Base-by-base conservation (phyloP, 2,888 invertebrate species). In the Cecidostiba fungosa region DNA sequence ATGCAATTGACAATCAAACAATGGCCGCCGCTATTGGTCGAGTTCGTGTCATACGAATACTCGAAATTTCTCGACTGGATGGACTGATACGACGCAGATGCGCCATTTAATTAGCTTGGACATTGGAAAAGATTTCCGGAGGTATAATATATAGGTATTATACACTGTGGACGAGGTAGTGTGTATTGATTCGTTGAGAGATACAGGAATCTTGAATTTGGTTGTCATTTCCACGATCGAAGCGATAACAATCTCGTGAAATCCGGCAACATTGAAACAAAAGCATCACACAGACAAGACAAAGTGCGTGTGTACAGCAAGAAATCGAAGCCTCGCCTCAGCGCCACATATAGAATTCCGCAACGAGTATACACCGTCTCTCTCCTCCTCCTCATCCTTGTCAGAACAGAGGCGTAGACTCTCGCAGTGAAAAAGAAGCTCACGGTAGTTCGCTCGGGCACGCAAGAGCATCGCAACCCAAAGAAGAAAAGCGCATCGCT, bases 1-100 rank as follows among this genome's bases (percentile, higher is more conserved):
- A 32, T 84, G 73, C 84, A 73, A 77, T 77, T 83, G 77, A 77
- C 77, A 78, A 78, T 78, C 62, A 62, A 83, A 73, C 77, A 83
- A 83, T 73, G 39, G 39, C 36, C 66, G 66, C 29, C 66, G 66
- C 66, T 26, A 26, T 47, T n/a, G 47, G 39, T 47, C n/a, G 16
- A 29, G 50, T 59, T 29, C 16, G 59, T 8, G 54, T 39, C 19
- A 66, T 23, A 12, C 62, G 29, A 6, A 23, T 29, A 23, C 47
- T 59, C 50, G 47, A 69, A 74, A 74, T 74, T 74, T 74, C 82
- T 19, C 59, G 81, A 32, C 32, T 32, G 29, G 32, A 47, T 39
- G 23, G 1, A 47, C 26, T 47, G 16, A n/a, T 32, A 14, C 62
- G 36, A 3, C 12, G 16, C 69, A 47, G 10, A 32, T 29, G 29